Evolutionary conservation across 2,797 vertebrate species (phyloP).

Genomic region (Trematomus bernacchii): DNA sequence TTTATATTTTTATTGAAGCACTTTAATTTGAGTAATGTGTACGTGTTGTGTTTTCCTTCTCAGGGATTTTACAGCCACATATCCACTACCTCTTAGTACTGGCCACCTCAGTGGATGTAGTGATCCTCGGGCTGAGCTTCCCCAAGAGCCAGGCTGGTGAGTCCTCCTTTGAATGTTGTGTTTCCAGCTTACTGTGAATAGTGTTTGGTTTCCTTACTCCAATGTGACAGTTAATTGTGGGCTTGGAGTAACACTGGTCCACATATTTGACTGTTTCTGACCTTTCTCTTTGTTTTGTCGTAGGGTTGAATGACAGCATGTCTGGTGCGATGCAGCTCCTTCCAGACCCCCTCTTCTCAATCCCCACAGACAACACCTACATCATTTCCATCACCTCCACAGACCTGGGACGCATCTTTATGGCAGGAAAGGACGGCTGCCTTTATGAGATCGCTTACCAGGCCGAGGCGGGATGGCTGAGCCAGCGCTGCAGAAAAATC

Average conservation of each 20-base stretch:
- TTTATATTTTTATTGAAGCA: not conserved
- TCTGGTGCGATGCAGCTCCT: slow-evolving; percentile 95
- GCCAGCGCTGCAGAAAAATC: slow-evolving; percentile 96
- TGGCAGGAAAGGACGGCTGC: slow-evolving; percentile 97
- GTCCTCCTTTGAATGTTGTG: slow-evolving; percentile 18
- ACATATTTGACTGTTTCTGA: too few relatives aligned
- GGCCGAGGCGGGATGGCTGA: slow-evolving; percentile 98
- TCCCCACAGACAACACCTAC: slow-evolving; percentile 97
- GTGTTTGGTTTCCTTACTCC: too few relatives aligned
- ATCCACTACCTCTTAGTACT: slow-evolving; percentile 94
- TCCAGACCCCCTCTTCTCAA: slow-evolving; percentile 95
- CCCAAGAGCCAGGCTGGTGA: slow-evolving; percentile 91
- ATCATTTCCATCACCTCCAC: slow-evolving; percentile 93
- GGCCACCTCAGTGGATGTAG: slow-evolving; percentile 96
- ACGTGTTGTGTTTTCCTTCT: slow-evolving; percentile 8
- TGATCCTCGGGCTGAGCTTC: slow-evolving; percentile 96
- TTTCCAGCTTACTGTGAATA: too few relatives aligned
- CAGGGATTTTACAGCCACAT: slow-evolving; percentile 97
- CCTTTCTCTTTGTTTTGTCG: slow-evolving; percentile 8
- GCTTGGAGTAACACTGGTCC: too few relatives aligned
- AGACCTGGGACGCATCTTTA: slow-evolving; percentile 94
- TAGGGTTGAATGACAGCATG: slow-evolving; percentile 93
- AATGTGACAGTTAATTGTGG: too few relatives aligned
- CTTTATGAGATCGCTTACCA: slow-evolving; percentile 98
- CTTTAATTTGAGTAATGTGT: not conserved